Evolutionary conservation across 2,888 invertebrate genomes (phyloP).

Genomic region (Nemotelus nigrinus): DNA sequence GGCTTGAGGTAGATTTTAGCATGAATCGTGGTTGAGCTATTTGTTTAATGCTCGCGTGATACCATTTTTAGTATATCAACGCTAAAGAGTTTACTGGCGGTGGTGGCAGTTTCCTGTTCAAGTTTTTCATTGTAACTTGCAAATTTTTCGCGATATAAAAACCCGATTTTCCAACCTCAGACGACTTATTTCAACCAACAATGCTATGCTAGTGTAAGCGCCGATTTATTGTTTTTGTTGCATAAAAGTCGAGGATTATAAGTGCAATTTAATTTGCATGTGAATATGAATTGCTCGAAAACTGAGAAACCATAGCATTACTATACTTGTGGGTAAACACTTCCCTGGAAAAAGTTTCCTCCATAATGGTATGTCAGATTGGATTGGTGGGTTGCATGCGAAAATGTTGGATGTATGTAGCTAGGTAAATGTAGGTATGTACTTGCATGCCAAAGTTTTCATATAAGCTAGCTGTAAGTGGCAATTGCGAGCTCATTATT

Average conservation of each 20-base stretch:
- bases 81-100: not conserved
- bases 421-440: not conserved
- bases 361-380: too few relatives aligned
- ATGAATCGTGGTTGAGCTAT: too few relatives aligned
- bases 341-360: too few relatives aligned
- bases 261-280: constrained; percentile 38
- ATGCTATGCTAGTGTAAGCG: not conserved
- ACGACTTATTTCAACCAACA: not conserved
- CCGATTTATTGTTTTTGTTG: not conserved
- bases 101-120: not conserved
- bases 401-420: too few relatives aligned
- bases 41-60: not conserved
- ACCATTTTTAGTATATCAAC: constrained; percentile 12
- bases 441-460: constrained; percentile 9
- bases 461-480: constrained; percentile 10
- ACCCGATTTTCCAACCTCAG: not conserved
- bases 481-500: constrained; percentile 35
- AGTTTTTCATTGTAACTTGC: not conserved
- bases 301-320: not conserved
- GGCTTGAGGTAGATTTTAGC: too few relatives aligned
- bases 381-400: too few relatives aligned
- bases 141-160: not conserved
- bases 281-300: constrained; percentile 5
- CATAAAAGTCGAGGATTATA: constrained; percentile 14
- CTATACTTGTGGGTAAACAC: not conserved